Evolutionary conservation across 2,888 invertebrate genomes (phyloP).

Genomic region (Himalopsyche anomala): DNA sequence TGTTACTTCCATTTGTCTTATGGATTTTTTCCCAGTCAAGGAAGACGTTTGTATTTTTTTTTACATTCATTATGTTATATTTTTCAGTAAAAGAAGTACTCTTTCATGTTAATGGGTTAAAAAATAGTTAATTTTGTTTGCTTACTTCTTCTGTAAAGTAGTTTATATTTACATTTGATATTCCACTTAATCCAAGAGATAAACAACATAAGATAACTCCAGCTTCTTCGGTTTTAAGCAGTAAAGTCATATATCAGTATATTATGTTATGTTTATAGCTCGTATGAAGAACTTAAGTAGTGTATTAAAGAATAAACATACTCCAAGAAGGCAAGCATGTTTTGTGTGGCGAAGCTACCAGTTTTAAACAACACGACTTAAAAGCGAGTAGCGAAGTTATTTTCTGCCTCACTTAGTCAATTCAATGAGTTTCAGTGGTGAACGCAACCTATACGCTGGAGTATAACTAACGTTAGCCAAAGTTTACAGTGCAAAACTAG

Average conservation of each 20-base stretch:
- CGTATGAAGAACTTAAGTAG: not conserved
- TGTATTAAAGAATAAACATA: slow-evolving; percentile 22
- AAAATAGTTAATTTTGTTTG: too few species aligned
- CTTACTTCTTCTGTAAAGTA: too few species aligned
- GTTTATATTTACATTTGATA: too few species aligned
- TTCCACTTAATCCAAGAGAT: not conserved
- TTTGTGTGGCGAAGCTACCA: not conserved
- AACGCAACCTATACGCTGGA: not conserved
- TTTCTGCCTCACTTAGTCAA: slow-evolving; percentile 37
- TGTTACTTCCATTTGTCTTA: too few species aligned
- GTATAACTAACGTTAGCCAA: not conserved
- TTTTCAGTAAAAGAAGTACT: too few species aligned
- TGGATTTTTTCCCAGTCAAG: too few species aligned
- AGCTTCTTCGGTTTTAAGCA: not conserved
- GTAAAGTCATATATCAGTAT: not conserved
- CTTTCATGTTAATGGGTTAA: too few species aligned
- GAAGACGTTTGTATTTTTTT: too few species aligned
- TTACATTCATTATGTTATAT: too few species aligned
- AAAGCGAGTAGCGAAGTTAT: slow-evolving; percentile 44
- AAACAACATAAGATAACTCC: not conserved
- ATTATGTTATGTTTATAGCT: not conserved
- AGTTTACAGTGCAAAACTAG: not conserved
- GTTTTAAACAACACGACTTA: slow-evolving; percentile 28
- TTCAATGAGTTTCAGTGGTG: slow-evolving; percentile 45
- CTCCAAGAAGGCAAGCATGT: not conserved